A percentile compares a stretch with the other conserved stretches of the same genome.
Evolutionary conservation across 2,113 vertebrate species (phyloP).

Genomic region (Potamarius usumacintae): DNA sequence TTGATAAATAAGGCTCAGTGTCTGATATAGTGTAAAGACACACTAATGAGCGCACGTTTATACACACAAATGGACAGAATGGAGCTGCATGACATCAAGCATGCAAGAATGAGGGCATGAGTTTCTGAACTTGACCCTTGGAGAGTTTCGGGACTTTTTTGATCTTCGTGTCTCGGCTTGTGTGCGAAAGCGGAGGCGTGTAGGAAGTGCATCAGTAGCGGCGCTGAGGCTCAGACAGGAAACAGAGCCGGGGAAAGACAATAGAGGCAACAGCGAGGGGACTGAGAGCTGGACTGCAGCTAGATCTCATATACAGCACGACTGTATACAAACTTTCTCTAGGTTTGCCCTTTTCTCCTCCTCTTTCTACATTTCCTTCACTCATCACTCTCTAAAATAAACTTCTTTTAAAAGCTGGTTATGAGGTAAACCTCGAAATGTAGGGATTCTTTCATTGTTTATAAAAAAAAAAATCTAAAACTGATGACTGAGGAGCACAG

Average conservation of each 20-base stretch:
- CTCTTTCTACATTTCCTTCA: not conserved
- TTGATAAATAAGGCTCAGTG: too few species aligned
- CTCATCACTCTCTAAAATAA: not conserved
- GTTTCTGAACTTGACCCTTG: not conserved
- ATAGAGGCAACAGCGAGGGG: slow-evolving; percentile 62
- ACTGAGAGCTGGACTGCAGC: not conserved
- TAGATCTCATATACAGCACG: not conserved
- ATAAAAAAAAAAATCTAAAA: not conserved
- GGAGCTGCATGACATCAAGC: not conserved
- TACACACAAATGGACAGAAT: not conserved
- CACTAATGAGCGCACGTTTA: not conserved
- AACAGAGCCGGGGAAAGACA: slow-evolving; percentile 66
- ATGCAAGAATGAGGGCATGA: not conserved
- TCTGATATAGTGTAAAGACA: too few species aligned
- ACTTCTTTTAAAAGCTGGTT: not conserved
- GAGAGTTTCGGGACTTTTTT: not conserved
- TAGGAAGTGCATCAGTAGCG: slow-evolving; percentile 64
- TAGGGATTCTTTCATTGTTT: not conserved
- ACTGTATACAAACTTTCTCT: not conserved
- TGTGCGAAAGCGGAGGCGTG: slow-evolving; percentile 70
- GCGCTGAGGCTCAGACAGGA: slow-evolving; percentile 66
- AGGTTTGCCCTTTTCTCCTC: not conserved
- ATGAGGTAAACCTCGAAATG: not conserved
- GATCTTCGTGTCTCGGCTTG: slow-evolving; percentile 48
- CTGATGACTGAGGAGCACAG: not conserved